Percentiles rank a stretch among this genome's conserved stretches.
phyloP scores from a whole-genome alignment of 2,797 vertebrate genomes.

The Cyprinodon diabolis region DNA sequence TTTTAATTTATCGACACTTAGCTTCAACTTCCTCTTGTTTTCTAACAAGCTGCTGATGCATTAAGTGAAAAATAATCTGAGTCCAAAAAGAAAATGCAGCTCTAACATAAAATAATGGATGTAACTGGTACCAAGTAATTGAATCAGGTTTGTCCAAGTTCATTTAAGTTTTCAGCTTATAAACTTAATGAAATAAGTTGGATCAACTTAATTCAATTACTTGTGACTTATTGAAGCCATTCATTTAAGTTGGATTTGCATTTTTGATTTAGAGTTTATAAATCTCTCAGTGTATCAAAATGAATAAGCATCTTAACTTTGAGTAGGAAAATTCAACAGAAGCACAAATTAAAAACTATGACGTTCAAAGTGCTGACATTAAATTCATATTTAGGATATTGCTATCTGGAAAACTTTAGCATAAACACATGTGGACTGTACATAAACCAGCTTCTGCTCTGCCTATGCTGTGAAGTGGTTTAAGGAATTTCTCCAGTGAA shows the following conservation, averaged over 20 bases:
- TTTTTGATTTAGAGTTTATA: no score
- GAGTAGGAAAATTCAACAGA: not conserved
- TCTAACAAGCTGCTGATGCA: no score
- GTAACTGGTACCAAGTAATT: no score
- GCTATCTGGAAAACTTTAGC: not conserved
- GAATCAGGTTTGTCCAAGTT: no score
- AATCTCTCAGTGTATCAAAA: not conserved
- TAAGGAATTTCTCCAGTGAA: constrained; percentile 53
- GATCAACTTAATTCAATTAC: no score
- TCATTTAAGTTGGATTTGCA: no score
- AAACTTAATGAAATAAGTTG: no score
- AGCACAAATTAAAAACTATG: not conserved
- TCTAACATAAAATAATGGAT: no score
- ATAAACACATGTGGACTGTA: constrained; percentile 19
- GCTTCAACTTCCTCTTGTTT: not conserved
- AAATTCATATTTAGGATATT: constrained; percentile 2
- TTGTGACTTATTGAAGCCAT: no score
- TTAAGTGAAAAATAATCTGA: no score
- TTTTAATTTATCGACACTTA: not conserved
- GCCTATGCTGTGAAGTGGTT: constrained; percentile 52
- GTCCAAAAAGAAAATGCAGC: no score
- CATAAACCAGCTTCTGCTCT: constrained; percentile 16
- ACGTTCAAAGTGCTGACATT: not conserved
- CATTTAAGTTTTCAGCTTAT: no score
- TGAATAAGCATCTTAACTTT: not conserved